Evolutionary conservation across 1,140 invertebrate genomes (phyloP).

Genomic region (Heliothis subflexa): DNA sequence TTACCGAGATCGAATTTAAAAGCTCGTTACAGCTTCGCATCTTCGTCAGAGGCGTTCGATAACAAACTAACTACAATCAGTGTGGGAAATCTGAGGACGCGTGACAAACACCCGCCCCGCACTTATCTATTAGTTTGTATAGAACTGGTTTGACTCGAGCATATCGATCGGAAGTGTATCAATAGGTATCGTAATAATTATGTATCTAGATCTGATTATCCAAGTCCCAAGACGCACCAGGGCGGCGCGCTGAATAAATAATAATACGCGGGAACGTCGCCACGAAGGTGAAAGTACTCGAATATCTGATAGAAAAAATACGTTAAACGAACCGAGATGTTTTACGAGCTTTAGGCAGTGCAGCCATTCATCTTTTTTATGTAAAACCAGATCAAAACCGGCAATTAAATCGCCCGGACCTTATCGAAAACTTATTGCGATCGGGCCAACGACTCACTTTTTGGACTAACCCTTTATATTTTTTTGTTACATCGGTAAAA

Average conservation of each 20-base stretch:
- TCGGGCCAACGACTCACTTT: slow-evolving; percentile 85
- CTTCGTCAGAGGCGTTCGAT: slow-evolving; percentile 54
- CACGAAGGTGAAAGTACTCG: slow-evolving; percentile 81
- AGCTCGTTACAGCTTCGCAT: slow-evolving; percentile 73
- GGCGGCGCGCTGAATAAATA: slow-evolving; percentile 75
- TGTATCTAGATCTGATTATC: slow-evolving; percentile 78
- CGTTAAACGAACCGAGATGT: slow-evolving; percentile 71
- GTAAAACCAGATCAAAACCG: slow-evolving; percentile 85
- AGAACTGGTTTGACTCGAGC: slow-evolving; percentile 50
- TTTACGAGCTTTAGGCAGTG: slow-evolving; percentile 77
- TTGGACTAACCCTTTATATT: slow-evolving; percentile 84
- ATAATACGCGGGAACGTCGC: slow-evolving; percentile 65
- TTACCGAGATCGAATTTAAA: slow-evolving; percentile 83
- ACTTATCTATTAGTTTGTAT: slow-evolving; percentile 40
- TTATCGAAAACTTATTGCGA: slow-evolving; percentile 86
- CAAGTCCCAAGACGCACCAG: slow-evolving; percentile 61
- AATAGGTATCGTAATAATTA: slow-evolving; percentile 71
- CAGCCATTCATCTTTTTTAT: slow-evolving; percentile 85
- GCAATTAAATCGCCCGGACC: slow-evolving; percentile 85
- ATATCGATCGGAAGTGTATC: slow-evolving; percentile 63
- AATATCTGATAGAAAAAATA: slow-evolving; percentile 77
- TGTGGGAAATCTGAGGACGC: slow-evolving; percentile 49
- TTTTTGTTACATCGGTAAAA: slow-evolving; percentile 79
- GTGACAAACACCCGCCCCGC: slow-evolving; percentile 32
- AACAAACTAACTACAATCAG: slow-evolving; percentile 45